Base-by-base conservation (phyloP, 2,888 invertebrate species). In the Nowickia ferox region DNA sequence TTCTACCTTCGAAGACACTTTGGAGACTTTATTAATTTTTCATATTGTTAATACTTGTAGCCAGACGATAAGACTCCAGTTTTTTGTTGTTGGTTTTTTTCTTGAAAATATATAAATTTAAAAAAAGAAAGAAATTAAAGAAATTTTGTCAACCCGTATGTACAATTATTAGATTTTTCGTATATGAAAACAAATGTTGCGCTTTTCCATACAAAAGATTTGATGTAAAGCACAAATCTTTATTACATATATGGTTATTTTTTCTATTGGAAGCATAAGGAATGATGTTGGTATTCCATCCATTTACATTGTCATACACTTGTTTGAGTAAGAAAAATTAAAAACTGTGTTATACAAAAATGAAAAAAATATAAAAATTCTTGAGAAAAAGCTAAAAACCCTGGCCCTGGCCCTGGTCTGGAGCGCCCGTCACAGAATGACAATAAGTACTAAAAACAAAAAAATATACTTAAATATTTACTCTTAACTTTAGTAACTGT, bases 1-100 rank as follows among this genome's bases (percentile, higher is more conserved):
- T 46, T 51, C 51, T n/a, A 51, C 17, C 11, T 40, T 48, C 61
- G 74, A 85, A 85, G 85, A 77, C 84, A 77, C 38, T 69, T 77
- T 76, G 84, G 81, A 85, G 81, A 77, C 84, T 77, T 72, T 77
- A 68, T 79, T 40, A 65, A 72, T 65, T 72, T 71, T 63, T 55
- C 44, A 38, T 55, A 48, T 63, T 38, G 55, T 71, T 63, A 19
- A 74, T 46, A 15, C 22, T 51, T 53, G 22, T 38, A 57, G 81
- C 30, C 81, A 85, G 85, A 85, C 85, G 69, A 42, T 69, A 78
- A 74, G 85, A 74, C 84, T 72, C 65, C 83, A 55, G 46, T 69
- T 74, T 59, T 22, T 55, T 71, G 71, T 53, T 79, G 46, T 79
- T 69, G 42, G 9, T 13, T 61, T 42, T 9, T 40, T 40, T 59